These are phyloP conservation scores for Myiotriccus ornatus DNA, from an alignment of 2,797 vertebrate species.

Conservation along the genomic window DNA sequence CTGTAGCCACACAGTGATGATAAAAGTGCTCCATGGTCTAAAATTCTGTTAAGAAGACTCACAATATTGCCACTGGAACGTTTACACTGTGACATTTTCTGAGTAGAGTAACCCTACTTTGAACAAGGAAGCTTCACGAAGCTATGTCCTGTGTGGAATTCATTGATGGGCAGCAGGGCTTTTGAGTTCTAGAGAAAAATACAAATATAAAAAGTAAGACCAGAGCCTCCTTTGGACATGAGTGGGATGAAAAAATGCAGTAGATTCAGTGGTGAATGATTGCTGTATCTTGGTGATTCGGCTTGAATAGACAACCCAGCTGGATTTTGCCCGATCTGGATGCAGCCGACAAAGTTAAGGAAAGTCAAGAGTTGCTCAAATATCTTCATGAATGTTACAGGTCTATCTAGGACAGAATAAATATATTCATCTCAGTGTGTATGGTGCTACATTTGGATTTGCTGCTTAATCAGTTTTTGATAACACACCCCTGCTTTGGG, in stretches of 20 bases:
- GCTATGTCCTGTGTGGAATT: not conserved
- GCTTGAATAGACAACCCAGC: not conserved
- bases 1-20: not conserved
- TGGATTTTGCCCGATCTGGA: not conserved
- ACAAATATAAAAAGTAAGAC: not conserved
- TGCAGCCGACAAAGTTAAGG: not conserved
- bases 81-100: not conserved
- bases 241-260: conserved; percentile 10
- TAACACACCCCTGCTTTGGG: not conserved
- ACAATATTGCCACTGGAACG: not conserved
- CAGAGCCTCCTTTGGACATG: not conserved
- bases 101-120: not conserved
- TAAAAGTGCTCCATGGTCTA: not conserved
- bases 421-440: not conserved
- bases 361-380: not conserved
- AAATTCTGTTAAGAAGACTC: not conserved
- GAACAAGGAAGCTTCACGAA: not conserved
- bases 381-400: not conserved
- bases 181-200: not conserved
- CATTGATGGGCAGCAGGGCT: not conserved
- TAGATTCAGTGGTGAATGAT: conserved; percentile 7
- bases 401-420: not conserved
- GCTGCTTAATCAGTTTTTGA: not conserved
- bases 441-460: not conserved
- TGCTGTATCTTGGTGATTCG: not conserved